Evolutionary conservation across 1,140 invertebrate genomes (phyloP).

Genomic region (Paraescarpia echinospica): DNA sequence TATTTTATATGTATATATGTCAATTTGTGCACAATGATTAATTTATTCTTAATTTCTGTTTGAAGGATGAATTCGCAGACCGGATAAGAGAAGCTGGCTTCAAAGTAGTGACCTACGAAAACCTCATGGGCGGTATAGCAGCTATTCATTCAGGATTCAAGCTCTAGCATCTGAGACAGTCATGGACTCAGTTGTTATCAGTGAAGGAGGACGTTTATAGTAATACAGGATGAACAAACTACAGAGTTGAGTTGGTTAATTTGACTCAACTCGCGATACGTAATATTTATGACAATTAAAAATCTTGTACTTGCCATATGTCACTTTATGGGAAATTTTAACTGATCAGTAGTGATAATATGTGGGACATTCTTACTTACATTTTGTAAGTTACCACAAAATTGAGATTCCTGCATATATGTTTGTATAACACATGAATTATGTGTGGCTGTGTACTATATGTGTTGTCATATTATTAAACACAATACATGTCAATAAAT

Average conservation of each 20-base stretch:
- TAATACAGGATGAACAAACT: not conserved
- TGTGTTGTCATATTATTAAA: not conserved
- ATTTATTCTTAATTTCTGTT: not conserved
- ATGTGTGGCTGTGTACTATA: not conserved
- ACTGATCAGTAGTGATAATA: not conserved
- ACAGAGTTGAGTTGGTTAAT: not conserved
- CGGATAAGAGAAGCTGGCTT: slow-evolving; percentile 91
- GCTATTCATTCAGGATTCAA: slow-evolving; percentile 96
- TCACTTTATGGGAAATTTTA: not conserved
- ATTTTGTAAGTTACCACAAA: too few relatives aligned
- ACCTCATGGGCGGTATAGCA: slow-evolving; percentile 84
- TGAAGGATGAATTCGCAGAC: slow-evolving; percentile 78
- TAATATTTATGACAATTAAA: not conserved
- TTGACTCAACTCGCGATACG: not conserved
- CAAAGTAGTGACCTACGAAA: slow-evolving; percentile 81
- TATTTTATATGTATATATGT: too few relatives aligned
- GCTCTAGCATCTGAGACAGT: slow-evolving; percentile 38
- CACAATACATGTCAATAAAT: not conserved
- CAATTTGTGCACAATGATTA: not conserved
- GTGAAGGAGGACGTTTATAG: not conserved
- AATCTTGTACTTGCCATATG: not conserved
- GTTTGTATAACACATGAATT: not conserved
- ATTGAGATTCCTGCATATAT: not conserved
- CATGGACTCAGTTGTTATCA: not conserved
- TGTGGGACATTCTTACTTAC: not conserved